Percentiles rank a stretch among this genome's conserved stretches.
Evolutionary conservation across 1,140 invertebrate genomes (phyloP).

Genomic region (Zaprionus camerounensis): DNA sequence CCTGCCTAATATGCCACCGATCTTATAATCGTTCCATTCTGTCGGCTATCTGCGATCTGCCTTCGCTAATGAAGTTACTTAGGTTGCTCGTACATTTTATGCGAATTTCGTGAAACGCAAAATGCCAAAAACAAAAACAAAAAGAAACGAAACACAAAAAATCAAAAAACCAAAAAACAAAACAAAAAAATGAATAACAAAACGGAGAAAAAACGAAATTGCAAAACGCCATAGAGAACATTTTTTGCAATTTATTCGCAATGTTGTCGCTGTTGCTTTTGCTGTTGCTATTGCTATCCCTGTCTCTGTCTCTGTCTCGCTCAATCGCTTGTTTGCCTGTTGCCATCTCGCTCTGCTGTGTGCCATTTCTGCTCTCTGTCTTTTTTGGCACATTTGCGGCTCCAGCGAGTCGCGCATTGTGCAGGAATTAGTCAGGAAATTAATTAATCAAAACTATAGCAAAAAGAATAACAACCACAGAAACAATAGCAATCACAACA

Average conservation of each 20-base stretch:
- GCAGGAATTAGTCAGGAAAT: slow-evolving; percentile 83
- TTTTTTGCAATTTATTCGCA: slow-evolving; percentile 61
- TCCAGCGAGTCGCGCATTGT: slow-evolving; percentile 78
- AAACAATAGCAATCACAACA: slow-evolving; percentile 22
- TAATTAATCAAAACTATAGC: slow-evolving; percentile 82
- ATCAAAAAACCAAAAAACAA: not conserved
- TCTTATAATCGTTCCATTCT: slow-evolving; percentile 14
- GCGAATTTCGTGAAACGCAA: slow-evolving; percentile 44
- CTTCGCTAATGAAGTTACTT: slow-evolving; percentile 42
- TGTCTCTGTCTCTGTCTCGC: slow-evolving; percentile 5
- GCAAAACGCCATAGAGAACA: slow-evolving; percentile 46
- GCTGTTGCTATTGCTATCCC: not conserved
- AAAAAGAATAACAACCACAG: slow-evolving; percentile 40
- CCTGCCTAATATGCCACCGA: not conserved
- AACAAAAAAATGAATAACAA: not conserved
- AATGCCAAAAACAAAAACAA: slow-evolving; percentile 39
- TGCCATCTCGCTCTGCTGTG: not conserved
- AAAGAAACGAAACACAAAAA: slow-evolving; percentile 21
- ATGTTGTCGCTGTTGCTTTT: slow-evolving; percentile 10
- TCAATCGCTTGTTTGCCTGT: slow-evolving; percentile 8
- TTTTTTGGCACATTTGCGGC: slow-evolving; percentile 69
- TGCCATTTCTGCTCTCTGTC: slow-evolving; percentile 29
- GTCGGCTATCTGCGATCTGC: slow-evolving; percentile 9
- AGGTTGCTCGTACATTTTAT: slow-evolving; percentile 21
- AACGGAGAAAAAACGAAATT: slow-evolving; percentile 18